These are phyloP conservation scores for Tretioscincus oriximinensis DNA, from an alignment of 2,113 vertebrate genomes.

Conservation along the genomic window DNA sequence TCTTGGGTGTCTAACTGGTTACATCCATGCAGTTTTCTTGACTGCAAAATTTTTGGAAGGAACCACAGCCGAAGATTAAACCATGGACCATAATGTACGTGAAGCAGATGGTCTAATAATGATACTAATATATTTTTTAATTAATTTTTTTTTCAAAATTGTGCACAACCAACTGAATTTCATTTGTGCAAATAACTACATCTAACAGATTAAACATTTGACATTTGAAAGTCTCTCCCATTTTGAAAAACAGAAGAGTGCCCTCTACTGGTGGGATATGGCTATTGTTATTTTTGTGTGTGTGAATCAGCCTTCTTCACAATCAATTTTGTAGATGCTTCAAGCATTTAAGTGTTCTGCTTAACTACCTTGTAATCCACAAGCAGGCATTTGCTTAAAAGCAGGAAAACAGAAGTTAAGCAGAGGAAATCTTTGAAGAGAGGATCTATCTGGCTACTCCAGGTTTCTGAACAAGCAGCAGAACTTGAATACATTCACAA, in stretches of 20 bases:
- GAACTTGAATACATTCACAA: too few relatives aligned
- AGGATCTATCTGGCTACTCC: too few relatives aligned
- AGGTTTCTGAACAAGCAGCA: too few relatives aligned
- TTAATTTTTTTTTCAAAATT: too few relatives aligned
- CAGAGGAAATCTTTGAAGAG: not conserved
- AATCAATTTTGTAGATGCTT: not conserved
- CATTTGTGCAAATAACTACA: not conserved
- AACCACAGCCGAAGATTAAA: too few relatives aligned
- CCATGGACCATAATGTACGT: too few relatives aligned
- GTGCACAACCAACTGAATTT: not conserved
- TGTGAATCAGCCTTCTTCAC: not conserved
- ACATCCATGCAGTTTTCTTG: too few relatives aligned
- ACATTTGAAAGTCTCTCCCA: slow-evolving; percentile 1
- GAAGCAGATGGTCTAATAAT: too few relatives aligned
- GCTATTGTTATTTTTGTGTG: too few relatives aligned
- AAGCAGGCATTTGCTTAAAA: not conserved
- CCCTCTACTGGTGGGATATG: slow-evolving; percentile 32
- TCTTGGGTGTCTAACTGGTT: too few relatives aligned
- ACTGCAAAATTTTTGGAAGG: too few relatives aligned
- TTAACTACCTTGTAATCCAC: slow-evolving; percentile 7
- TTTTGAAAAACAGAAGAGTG: slow-evolving; percentile 32
- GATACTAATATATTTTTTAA: too few relatives aligned
- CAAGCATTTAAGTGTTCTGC: not conserved
- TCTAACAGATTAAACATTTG: not conserved
- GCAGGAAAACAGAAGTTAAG: not conserved